Evolutionary conservation across 2,888 invertebrate genomes (phyloP), one percentile per base, ranked within the genome.

Genomic region (Icerya purchasi): DNA sequence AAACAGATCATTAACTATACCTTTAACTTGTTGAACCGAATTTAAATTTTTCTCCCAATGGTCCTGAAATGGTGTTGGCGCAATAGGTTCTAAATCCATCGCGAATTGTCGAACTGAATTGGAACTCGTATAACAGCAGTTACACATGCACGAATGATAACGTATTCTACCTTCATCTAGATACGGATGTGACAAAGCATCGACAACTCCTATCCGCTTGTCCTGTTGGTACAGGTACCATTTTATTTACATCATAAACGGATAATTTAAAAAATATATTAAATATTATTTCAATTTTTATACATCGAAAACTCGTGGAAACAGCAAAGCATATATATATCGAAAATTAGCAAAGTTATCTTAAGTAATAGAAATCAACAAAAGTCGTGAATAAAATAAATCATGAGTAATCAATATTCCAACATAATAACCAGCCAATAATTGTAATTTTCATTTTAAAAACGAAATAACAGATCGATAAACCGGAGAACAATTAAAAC

Each of bases 91-190:
- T 67, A 93, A 87, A 73, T 94, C 93, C 25, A 68, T 68, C 61
- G 85, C 83, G 76, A 91, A 94, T 73, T 92, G 91, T 61, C 93
- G 77, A 80, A 80, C 77, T 62, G 78, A 78, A 59, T 59, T 53
- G n/a, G 72, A 65, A 64, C 82, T 81, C 61, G 85, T 84, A 73
- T 86, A 90, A 76, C 98, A 98, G 70, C 98, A 98, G 72, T 87
- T 87, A 78, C 98, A 98, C 98, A 98, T 99, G 74, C 98, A 98
- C 64, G 96, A 97, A 76, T 98, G 98, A 77, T 96, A 99, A 69
- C 98, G 83, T 69, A 98, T 80, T 65, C 98, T 82, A 24, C 97
- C 98, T 73, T 98, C 98, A 71, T 96, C 96, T 65, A 98, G 76
- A 75, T 97, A 98, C 5, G 94, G 93, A 76, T 97, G 97, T 59